Evolutionary conservation across 2,888 invertebrate species (phyloP), one percentile per base, ranked within the genome.

Genomic region (Phortica okadai): DNA sequence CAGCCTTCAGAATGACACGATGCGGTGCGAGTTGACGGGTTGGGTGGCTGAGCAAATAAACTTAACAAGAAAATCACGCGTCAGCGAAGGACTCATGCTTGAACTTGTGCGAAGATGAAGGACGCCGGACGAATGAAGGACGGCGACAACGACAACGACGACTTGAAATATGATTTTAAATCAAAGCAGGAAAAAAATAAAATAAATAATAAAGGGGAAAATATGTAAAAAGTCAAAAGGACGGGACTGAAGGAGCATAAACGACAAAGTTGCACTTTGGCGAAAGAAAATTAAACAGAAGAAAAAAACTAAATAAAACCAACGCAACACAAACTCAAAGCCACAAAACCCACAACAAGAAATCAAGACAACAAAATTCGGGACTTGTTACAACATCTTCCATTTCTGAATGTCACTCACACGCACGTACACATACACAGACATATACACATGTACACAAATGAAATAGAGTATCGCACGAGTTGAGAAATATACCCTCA

Each of bases 11-110:
- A 33, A 33, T 33, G 33, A 33, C 33, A 33, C 33, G 33, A 33
- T 4, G 33, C 33, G 33, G 33, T 33, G 33, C 33, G 33, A 33
- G 33, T 4, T 33, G 33, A 33, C 33, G 33, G 33, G 33, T 33
- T 33, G 33, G 33, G 33, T 33, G 33, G 54, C 54, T 10, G 54
- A 10, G 54, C 10, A 54, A 10, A 54, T 10, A 54, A 54, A 54
- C n/a, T 33, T 14, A 64, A 64, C 64, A 33, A 64, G 64, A 64
- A 64, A 64, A 64, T 64, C 64, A 64, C 64, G 64, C 64, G 64
- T 41, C 41, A 64, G 11, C 33, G 33, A 11, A 33, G 33, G 33
- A 33, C 33, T 33, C 33, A 21, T 64, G 10, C 41, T 64, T 41
- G 41, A 64, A 64, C 41, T 64, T 64, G 41, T 64, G 64, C 64